Conservation (phyloP, 2,888 invertebrate genomes). For the Branchipolynoe longqiensis region DNA sequence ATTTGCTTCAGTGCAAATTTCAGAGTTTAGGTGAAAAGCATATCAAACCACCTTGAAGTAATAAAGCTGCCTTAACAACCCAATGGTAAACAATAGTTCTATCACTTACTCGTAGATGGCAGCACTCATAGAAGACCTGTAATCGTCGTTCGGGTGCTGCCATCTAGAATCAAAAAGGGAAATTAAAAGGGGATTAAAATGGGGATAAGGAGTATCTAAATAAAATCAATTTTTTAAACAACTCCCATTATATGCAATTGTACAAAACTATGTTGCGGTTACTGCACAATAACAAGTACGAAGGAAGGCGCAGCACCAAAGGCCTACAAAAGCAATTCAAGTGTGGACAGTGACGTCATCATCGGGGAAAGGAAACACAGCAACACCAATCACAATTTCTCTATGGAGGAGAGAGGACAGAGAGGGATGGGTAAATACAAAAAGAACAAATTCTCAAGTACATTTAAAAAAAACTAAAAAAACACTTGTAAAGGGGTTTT, state of each 20-base stretch:
- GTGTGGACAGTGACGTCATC: background rate
- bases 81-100: conserved; percentile 45
- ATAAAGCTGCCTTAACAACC: conserved; percentile 11
- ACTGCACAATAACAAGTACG: conserved; percentile 14
- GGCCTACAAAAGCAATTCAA: conserved; percentile 41
- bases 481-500: too few relatives aligned
- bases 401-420: background rate
- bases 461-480: too few relatives aligned
- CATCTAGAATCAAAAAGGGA: conserved; percentile 58
- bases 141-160: conserved; percentile 53
- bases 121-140: conserved; percentile 53
- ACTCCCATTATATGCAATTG: conserved; percentile 24
- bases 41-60: background rate
- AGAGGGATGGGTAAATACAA: too few relatives aligned
- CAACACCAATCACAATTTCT: background rate
- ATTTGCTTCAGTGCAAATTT: conserved; percentile 7
- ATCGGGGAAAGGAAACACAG: background rate
- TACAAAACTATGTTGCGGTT: background rate
- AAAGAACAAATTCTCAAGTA: too few relatives aligned
- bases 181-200: conserved; percentile 42
- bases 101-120: conserved; percentile 53
- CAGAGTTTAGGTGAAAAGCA: conserved; percentile 27
- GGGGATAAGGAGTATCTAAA: background rate
- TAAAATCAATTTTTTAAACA: background rate
- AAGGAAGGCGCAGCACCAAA: background rate